These are phyloP conservation scores for human DNA, from an alignment of 2,113 vertebrate genomes.

Conservation along the genomic window GRCh38 chr2:131904001-131904500, in stretches of 20 bases:
- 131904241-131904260: not conserved
- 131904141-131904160: not conserved
- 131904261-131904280: not conserved
- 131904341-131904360: not conserved
- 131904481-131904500: not conserved
- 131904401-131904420: not conserved
- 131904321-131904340: not conserved
- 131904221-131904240: not conserved
- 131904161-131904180: not conserved
- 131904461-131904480: not conserved
- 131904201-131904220: not conserved
- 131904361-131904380: not conserved
- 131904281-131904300: not conserved
- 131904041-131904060: not conserved
- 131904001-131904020: not conserved
- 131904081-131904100: not conserved
- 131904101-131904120: not conserved
- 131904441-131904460: not conserved
- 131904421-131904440: not conserved
- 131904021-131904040: not conserved
- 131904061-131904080: not conserved
- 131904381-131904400: not conserved
- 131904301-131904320: not conserved
- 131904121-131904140: not conserved
- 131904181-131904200: not conserved